Percentiles rank a stretch among this genome's conserved stretches.
Conservation (phyloP, 2,113 vertebrate genomes). For the Picathartes gymnocephalus region DNA sequence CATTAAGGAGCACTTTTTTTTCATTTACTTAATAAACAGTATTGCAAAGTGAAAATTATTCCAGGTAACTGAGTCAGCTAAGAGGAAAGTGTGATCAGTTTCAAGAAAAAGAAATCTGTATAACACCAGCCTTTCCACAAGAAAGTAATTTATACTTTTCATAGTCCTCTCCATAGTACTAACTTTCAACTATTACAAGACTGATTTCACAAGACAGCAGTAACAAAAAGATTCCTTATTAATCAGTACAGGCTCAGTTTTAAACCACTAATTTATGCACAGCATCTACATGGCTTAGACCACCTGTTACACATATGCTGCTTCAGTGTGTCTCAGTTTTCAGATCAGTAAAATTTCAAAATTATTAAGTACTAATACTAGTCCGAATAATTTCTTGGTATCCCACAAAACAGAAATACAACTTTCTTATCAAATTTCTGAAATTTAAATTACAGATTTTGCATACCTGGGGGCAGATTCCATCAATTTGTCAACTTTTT, state of each 20-base stretch:
- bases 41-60: neutral
- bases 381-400: neutral
- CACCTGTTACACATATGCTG: constrained; percentile 41
- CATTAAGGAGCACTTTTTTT: neutral
- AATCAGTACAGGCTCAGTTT: constrained; percentile 8
- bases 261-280: constrained; percentile 33
- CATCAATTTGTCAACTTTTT: neutral
- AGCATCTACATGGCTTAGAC: constrained; percentile 11
- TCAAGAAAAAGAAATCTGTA: neutral
- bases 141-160: neutral
- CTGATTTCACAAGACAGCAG: neutral
- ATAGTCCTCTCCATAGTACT: neutral
- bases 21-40: neutral
- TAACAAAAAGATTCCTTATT: constrained; percentile 13
- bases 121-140: neutral
- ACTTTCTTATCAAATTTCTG: neutral
- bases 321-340: neutral
- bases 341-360: neutral
- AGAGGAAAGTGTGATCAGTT: neutral
- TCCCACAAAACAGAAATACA: neutral
- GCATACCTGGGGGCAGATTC: neutral
- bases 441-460: neutral
- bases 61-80: neutral
- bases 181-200: neutral
- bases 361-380: neutral